These are phyloP conservation scores for Pholis gunnellus DNA, from an alignment of 2,113 vertebrate species.

Conservation along the genomic window DNA sequence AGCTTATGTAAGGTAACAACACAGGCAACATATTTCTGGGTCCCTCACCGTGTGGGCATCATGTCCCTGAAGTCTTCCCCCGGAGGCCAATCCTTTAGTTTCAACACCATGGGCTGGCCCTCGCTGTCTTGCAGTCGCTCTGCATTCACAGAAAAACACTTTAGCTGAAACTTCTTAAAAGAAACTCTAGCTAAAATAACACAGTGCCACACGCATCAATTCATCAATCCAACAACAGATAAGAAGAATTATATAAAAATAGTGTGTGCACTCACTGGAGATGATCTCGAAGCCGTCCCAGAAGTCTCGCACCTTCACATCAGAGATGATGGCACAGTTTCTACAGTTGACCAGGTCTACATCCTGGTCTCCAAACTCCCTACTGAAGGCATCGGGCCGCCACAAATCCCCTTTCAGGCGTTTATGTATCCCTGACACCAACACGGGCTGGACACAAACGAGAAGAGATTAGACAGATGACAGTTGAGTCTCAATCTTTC, in stretches of 20 bases:
- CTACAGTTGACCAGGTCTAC: constrained; percentile 99
- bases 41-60: constrained; percentile 94
- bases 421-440: constrained; percentile 97
- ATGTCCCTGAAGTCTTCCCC: constrained; percentile 99
- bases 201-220: not conserved
- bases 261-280: constrained; percentile 87
- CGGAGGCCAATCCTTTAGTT: constrained; percentile 99
- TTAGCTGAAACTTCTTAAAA: not conserved
- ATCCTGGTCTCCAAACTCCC: constrained; percentile 98
- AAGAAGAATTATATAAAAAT: not conserved
- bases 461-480: not conserved
- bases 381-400: constrained; percentile 96
- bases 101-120: constrained; percentile 96
- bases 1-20: not conserved
- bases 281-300: constrained; percentile 99
- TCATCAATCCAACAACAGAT: not conserved
- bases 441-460: constrained; percentile 88
- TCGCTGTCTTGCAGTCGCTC: constrained; percentile 92
- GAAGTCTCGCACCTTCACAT: constrained; percentile 99
- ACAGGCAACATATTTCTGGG: not conserved
- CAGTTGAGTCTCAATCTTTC: not conserved
- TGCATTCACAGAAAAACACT: constrained; percentile 69
- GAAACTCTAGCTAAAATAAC: not conserved
- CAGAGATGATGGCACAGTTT: constrained; percentile 97
- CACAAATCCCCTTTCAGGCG: constrained; percentile 92